Evolutionary conservation across 1,140 invertebrate species (phyloP), one percentile per base, ranked within the genome.

Genomic region (Drosophila mojavensis): DNA sequence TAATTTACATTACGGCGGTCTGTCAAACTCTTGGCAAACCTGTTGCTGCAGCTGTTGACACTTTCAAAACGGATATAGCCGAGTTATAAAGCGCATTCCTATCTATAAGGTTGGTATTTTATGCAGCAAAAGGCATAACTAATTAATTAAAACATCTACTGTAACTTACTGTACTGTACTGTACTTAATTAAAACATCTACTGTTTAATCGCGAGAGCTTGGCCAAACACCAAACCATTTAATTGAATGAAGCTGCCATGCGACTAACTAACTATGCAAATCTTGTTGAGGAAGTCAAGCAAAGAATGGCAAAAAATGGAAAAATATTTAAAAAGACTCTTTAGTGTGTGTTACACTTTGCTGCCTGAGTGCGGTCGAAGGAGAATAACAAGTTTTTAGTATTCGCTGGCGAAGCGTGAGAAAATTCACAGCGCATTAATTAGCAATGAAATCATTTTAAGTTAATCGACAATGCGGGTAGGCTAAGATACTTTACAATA

Each of bases 361-460:
- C 39, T 79, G 70, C 55, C 50, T 64, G 53, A 45, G 43, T 41
- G 48, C 11, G 43, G 45, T 45, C 30, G 48, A 48, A 39, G 39
- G 41, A 56, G 17, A 54, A 17, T 26, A 86, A 83, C 83, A 72
- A 72, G 83, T 80, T 70, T 83, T 43, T 43, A 33, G 30, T 36
- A 30, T 59, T 24, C 26, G 28, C 41, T 66, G n/a, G 45, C 55
- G 28, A 88, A 83, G 83, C 84, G 83, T 88, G 83, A 88, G 83
- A 88, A 88, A 89, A 88, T 83, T 83, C 84, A 67, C 77, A 80
- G 80, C 65, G 84, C 83, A 89, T 88, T 88, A 88, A 88, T 88
- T 88, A 89, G 84, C 67, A 50, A 50, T 48, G 75, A 67, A 86
- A 85, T 85, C 70, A 78, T 76, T 82, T 77, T 36, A 72, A 78